A percentile compares a stretch with the other conserved stretches of the same genome.
These are phyloP conservation scores for Jacana jacana DNA, from an alignment of 2,113 vertebrate genomes.

Conservation along the genomic window DNA sequence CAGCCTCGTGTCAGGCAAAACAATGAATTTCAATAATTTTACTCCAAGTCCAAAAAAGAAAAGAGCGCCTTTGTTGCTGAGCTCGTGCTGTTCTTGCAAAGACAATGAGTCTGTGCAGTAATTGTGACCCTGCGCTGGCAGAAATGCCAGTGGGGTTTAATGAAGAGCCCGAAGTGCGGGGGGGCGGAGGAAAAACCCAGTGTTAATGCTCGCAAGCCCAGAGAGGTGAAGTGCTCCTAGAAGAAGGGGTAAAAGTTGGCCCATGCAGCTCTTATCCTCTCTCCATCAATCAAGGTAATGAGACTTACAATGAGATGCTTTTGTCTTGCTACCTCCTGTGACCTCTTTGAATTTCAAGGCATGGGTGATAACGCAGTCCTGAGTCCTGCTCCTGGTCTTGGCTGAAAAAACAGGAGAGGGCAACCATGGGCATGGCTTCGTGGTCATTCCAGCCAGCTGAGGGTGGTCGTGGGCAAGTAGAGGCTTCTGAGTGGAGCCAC, in stretches of 20 bases:
- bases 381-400: neutral
- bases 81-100: neutral
- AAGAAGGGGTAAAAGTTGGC: neutral
- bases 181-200: neutral
- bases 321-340: accelerated
- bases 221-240: neutral
- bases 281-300: neutral
- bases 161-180: neutral
- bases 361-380: accelerated
- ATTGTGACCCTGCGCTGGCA: neutral
- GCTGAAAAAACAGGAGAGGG: neutral
- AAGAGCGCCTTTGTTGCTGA: neutral
- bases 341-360: neutral
- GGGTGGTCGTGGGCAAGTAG: accelerated
- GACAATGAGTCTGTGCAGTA: neutral
- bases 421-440: accelerated
- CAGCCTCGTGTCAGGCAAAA: neutral
- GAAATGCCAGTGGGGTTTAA: neutral
- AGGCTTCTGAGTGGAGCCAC: neutral
- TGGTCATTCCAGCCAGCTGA: neutral
- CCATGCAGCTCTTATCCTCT: neutral
- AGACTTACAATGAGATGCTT: neutral
- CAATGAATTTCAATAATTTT: neutral
- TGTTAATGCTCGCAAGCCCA: neutral
- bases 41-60: neutral